Evolutionary conservation across 2,888 invertebrate genomes (phyloP).

Genomic region (Heliconius charithonia): DNA sequence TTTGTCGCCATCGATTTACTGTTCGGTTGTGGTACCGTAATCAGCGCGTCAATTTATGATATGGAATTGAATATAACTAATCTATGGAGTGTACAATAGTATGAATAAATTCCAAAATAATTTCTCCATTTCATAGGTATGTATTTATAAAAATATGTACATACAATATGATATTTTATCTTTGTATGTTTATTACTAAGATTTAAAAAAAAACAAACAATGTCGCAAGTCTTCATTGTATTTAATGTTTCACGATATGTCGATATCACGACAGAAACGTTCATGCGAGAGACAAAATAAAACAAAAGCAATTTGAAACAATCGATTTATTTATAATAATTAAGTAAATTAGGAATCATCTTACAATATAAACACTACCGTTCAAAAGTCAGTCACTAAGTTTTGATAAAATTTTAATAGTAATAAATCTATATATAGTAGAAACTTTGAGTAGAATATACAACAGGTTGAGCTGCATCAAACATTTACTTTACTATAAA

Average conservation of each 20-base stretch:
- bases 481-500: constrained; percentile 45
- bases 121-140: neutral
- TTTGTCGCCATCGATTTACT: neutral
- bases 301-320: constrained; percentile 60
- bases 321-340: constrained; percentile 69
- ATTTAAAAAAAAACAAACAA: neutral
- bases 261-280: constrained; percentile 2
- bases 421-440: constrained; percentile 36
- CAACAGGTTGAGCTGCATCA: constrained; percentile 55
- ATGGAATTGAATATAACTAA: too few relatives aligned
- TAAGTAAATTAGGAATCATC: constrained; percentile 62
- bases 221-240: neutral
- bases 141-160: neutral
- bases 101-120: neutral
- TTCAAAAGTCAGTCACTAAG: constrained; percentile 53
- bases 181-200: neutral
- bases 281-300: neutral
- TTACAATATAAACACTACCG: constrained; percentile 57
- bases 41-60: too few relatives aligned
- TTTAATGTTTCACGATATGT: neutral
- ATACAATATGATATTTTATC: neutral
- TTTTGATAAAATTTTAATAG: constrained; percentile 49
- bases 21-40: neutral
- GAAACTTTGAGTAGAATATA: constrained; percentile 45
- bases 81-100: neutral